A percentile compares a stretch with the other conserved stretches of the same genome.
These are phyloP conservation scores for Oppia nitens DNA, from an alignment of 1,140 invertebrate species.

Conservation along the genomic window DNA sequence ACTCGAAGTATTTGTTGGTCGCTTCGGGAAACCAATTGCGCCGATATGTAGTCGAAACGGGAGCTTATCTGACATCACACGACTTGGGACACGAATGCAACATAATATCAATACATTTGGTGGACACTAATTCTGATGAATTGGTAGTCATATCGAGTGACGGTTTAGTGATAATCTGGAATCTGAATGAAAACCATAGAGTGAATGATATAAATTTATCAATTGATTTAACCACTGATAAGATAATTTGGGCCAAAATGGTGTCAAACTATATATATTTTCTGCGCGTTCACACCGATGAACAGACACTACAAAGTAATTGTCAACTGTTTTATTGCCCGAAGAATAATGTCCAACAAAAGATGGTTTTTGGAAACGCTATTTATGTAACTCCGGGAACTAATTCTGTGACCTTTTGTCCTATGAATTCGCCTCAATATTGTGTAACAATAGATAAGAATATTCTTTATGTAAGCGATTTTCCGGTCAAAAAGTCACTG, in stretches of 20 bases:
- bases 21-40: neutral
- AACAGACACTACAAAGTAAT: neutral
- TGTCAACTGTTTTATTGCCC: neutral
- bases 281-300: neutral
- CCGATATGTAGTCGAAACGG: neutral
- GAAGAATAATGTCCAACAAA: neutral
- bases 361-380: neutral
- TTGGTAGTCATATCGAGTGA: neutral
- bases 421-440: neutral
- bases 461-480: slow-evolving; percentile 27
- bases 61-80: neutral
- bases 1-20: neutral
- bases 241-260: neutral
- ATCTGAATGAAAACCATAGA: neutral
- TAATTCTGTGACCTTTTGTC: neutral
- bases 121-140: neutral
- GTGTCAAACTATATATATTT: neutral
- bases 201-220: neutral
- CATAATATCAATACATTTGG: slow-evolving; percentile 2
- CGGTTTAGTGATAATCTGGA: slow-evolving; percentile 3
- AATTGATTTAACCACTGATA: neutral
- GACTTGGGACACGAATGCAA: neutral
- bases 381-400: neutral
- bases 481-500: slow-evolving; percentile 21
- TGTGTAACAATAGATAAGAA: slow-evolving; percentile 24